phyloP scores from a whole-genome alignment of 2,888 invertebrate genomes.

The Pseudococcus longispinus region DNA sequence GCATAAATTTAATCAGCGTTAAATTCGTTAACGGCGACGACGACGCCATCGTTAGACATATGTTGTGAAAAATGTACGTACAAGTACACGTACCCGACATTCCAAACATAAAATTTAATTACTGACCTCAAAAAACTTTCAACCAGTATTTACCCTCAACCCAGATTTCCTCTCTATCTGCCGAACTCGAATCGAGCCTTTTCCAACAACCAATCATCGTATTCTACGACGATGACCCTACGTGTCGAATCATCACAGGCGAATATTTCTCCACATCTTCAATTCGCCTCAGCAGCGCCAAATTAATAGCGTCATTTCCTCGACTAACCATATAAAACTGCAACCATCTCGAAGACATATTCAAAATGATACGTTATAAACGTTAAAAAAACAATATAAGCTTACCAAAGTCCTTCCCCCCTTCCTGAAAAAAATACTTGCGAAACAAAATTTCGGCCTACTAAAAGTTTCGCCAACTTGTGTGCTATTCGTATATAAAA shows the following conservation, averaged over 20 bases:
- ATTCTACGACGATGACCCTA: no score
- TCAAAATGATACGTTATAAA: constrained; percentile 22
- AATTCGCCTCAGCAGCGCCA: not conserved
- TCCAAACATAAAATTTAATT: constrained; percentile 28
- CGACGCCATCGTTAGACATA: not conserved
- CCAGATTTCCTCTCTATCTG: not conserved
- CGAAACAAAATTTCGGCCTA: constrained; percentile 26
- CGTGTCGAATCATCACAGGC: not conserved
- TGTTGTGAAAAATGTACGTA: constrained; percentile 25
- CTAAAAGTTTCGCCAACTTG: constrained; percentile 17
- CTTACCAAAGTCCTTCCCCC: not conserved
- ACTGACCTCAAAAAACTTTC: not conserved
- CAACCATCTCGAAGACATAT: not conserved
- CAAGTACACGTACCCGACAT: not conserved
- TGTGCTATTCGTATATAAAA: constrained; percentile 7
- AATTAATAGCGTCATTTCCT: constrained; percentile 7
- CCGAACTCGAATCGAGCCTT: not conserved
- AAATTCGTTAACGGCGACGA: constrained; percentile 31
- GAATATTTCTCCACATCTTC: not conserved
- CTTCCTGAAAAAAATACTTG: not conserved
- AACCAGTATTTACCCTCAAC: not conserved
- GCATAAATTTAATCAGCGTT: constrained; percentile 45
- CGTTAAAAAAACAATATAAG: constrained; percentile 44
- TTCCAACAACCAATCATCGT: not conserved
- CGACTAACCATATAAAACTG: not conserved